Evolutionary conservation across 2,888 invertebrate genomes (phyloP).

Genomic region (Lithophane semibrunnea): DNA sequence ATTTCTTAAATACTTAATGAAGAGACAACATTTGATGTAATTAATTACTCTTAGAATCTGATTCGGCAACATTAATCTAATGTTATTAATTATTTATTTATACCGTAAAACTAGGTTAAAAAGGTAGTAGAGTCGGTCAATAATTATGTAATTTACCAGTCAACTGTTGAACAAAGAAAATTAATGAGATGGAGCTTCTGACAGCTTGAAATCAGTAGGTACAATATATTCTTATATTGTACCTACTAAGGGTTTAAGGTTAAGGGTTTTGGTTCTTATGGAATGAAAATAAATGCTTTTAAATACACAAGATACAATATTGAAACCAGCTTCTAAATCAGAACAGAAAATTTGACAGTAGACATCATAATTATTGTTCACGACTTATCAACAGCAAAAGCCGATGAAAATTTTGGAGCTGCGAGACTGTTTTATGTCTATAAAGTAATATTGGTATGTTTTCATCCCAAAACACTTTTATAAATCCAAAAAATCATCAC

Average conservation of each 20-base stretch:
- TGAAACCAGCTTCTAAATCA: background rate
- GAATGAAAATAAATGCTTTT: background rate
- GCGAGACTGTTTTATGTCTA: too few species aligned
- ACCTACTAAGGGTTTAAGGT: too few species aligned
- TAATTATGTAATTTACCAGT: conserved; percentile 27
- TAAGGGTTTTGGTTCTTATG: too few species aligned
- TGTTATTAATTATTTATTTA: conserved; percentile 18
- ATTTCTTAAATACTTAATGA: conserved; percentile 1
- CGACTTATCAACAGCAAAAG: conserved; percentile 20
- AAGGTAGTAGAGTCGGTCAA: conserved; percentile 20
- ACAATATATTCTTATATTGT: too few species aligned
- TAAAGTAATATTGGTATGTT: too few species aligned
- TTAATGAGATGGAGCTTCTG: background rate
- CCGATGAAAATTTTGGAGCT: background rate
- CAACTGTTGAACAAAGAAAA: conserved; percentile 4
- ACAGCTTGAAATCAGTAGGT: background rate
- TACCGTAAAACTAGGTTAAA: conserved; percentile 44
- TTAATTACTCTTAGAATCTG: conserved; percentile 11
- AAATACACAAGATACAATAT: background rate
- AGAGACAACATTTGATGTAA: conserved; percentile 4
- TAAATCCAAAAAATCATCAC: background rate
- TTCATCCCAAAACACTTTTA: background rate
- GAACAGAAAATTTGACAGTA: conserved; percentile 1
- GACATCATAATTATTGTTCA: conserved; percentile 31
- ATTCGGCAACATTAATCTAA: conserved; percentile 25